These are phyloP conservation scores for Kobus ellipsiprymnus DNA, from an alignment of 2,113 vertebrate genomes.

Conservation along the genomic window DNA sequence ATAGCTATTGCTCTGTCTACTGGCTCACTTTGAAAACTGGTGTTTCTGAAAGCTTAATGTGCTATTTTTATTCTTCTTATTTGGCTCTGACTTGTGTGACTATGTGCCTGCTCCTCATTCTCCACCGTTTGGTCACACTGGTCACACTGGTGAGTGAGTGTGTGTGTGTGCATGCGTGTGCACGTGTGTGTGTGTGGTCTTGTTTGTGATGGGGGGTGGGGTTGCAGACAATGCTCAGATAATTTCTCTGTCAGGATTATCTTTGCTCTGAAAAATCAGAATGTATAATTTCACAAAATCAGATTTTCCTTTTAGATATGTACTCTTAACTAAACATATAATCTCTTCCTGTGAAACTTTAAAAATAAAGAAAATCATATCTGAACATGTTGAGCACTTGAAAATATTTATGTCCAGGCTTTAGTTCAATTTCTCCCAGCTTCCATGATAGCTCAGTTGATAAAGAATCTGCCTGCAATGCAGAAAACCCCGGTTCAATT, in stretches of 20 bases:
- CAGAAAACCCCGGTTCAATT: background rate
- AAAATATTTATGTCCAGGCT: background rate
- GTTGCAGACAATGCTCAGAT: background rate
- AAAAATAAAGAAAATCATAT: background rate
- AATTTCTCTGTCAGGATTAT: background rate
- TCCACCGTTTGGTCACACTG: background rate
- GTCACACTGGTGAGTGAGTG: background rate
- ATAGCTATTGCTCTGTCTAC: background rate
- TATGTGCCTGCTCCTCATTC: background rate
- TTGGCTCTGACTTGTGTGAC: background rate
- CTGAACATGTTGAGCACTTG: background rate
- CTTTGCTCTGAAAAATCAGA: background rate
- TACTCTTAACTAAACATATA: slow-evolving; percentile 3
- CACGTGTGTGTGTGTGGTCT: background rate
- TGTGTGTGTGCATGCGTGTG: background rate
- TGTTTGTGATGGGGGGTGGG: background rate
- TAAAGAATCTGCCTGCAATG: background rate
- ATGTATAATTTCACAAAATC: background rate
- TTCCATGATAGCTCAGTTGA: background rate
- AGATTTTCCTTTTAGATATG: background rate
- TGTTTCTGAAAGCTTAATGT: background rate
- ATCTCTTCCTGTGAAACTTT: background rate
- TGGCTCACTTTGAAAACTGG: slow-evolving; percentile 39
- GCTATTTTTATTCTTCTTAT: slow-evolving; percentile 25
- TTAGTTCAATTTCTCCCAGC: background rate